phyloP scores from a whole-genome alignment of 2,113 vertebrate species.

The Syrmaticus mikado region DNA sequence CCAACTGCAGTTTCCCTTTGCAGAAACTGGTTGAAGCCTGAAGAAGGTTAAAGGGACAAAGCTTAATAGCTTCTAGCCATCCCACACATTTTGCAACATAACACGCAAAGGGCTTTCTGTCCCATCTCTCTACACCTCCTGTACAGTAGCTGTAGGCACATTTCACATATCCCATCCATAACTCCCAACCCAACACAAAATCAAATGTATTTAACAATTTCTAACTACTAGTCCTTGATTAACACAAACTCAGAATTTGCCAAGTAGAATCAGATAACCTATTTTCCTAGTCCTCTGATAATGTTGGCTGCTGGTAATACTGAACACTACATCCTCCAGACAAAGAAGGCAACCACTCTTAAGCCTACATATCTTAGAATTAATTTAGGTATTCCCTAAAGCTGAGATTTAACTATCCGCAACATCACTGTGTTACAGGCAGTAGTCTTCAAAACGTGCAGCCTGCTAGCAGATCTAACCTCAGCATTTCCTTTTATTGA shows the following conservation, averaged over 20 bases:
- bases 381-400: background rate
- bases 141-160: background rate
- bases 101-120: background rate
- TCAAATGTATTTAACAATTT: rapidly evolving
- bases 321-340: background rate
- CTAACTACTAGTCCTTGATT: background rate
- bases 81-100: rapidly evolving
- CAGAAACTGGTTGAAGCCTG: background rate
- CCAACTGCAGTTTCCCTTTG: background rate
- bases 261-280: background rate
- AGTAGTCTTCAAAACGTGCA: background rate
- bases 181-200: background rate
- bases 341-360: background rate
- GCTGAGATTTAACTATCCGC: background rate
- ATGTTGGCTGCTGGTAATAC: background rate
- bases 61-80: background rate
- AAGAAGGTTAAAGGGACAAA: background rate
- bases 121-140: background rate
- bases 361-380: rapidly evolving
- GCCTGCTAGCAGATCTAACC: background rate
- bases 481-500: background rate
- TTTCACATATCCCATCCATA: rapidly evolving
- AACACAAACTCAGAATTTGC: background rate
- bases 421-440: background rate
- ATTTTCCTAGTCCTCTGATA: background rate